Conservation (phyloP, 2,888 invertebrate species). For the Camponotus fellah region DNA sequence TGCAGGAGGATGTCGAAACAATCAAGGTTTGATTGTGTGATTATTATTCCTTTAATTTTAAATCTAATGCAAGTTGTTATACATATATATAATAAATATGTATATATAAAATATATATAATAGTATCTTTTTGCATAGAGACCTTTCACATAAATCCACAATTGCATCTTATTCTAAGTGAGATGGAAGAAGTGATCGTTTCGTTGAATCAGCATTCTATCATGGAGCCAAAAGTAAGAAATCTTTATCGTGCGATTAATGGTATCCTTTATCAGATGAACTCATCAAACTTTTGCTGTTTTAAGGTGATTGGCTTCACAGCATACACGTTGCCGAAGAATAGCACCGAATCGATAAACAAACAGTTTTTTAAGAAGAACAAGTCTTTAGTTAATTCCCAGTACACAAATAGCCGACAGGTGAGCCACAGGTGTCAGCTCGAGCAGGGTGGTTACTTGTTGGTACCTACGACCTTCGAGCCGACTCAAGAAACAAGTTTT, state of each 20-base stretch:
- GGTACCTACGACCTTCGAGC: constrained; percentile 96
- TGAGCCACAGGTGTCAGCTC: constrained; percentile 92
- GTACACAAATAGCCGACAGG: constrained; percentile 96
- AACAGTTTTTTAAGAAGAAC: constrained; percentile 94
- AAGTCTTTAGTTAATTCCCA: constrained; percentile 96
- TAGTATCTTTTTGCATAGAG: constrained; percentile 86
- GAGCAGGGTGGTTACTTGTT: constrained; percentile 94
- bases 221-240: constrained; percentile 94
- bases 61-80: background rate
- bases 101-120: background rate
- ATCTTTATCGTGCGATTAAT: background rate
- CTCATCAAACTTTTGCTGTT: constrained; percentile 14
- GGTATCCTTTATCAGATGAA: background rate
- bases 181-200: constrained; percentile 94
- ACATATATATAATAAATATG: background rate
- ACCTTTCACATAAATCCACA: constrained; percentile 98
- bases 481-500: constrained; percentile 95
- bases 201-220: constrained; percentile 96
- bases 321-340: constrained; percentile 92
- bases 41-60: background rate
- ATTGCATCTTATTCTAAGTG: constrained; percentile 92
- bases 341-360: constrained; percentile 92
- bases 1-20: constrained; percentile 96
- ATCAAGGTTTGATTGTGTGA: constrained; percentile 88
- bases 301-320: constrained; percentile 93